Conservation (phyloP, 2,113 vertebrate genomes). For the Gymnobelideus leadbeateri region DNA sequence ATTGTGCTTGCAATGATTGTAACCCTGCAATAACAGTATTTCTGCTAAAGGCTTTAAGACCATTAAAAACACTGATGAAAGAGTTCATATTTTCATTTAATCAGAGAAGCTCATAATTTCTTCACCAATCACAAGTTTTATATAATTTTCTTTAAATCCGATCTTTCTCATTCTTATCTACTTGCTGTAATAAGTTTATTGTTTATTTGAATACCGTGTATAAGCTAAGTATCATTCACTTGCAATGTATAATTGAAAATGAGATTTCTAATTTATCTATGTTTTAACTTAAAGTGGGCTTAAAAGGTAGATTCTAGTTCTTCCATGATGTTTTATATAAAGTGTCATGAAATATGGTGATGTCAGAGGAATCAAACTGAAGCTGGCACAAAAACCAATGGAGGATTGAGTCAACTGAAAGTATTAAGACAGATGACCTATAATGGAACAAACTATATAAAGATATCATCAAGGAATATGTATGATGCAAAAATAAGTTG, state of each 20-base stretch:
- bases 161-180: neutral
- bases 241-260: neutral
- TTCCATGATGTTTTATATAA: neutral
- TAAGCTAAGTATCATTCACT: neutral
- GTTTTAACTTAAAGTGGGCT: neutral
- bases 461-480: neutral
- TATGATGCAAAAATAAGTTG: neutral
- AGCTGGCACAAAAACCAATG: neutral
- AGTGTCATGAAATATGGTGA: neutral
- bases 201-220: neutral
- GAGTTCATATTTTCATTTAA: neutral
- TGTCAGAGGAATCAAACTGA: neutral
- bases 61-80: neutral
- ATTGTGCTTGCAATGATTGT: neutral
- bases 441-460: neutral
- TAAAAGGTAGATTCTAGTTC: neutral
- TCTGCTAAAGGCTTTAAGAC: neutral
- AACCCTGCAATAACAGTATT: neutral
- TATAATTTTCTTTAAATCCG: neutral
- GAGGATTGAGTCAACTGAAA: neutral
- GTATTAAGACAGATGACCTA: neutral
- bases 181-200: neutral
- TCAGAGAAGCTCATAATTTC: neutral
- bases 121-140: neutral
- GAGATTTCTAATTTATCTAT: neutral